Base-by-base conservation (phyloP, 2,888 invertebrate species). In the Nemurella pictetii region DNA sequence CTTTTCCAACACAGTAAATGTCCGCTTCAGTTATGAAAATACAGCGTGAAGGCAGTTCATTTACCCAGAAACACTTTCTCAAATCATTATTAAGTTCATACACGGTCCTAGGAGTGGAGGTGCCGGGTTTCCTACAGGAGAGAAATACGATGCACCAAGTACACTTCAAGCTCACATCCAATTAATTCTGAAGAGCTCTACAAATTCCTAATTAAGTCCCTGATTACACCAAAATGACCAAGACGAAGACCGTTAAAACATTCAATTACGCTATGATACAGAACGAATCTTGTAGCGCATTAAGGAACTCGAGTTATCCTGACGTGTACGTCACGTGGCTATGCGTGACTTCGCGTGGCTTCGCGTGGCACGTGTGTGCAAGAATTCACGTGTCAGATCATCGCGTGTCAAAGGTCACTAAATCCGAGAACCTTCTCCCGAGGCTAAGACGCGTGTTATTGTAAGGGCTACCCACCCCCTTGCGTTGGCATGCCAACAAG, bases 321-420 rank as follows among this genome's bases (percentile, higher is more conserved):
- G 20, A 55, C 12, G 12, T 3, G 12, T 0, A 25, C 12, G 30
- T 78, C 78, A 78, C 78, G 78, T 78, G 78, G 30, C 55, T 7
- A 36, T 15, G 7, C 9, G 5, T 28, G 77, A 73, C 32, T 7
- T 75, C 0, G 27, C 75, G 75, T 75, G 75, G 28, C 75, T n/a
- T 27, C 75, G 1, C 75, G 27, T 27, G 27, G 78, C 30, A 78
- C 28, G 78, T 30, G 30, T 30, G 29, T 12, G 75, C 75, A 27
- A 28, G 78, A n/a, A 78, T 27, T 30, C 30, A 28, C 78, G 78
- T 78, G 78, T 78, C 30, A 28, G 78, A 27, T 28, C 4, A n/a
- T 78, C 5, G 78, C 78, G 30, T 78, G 78, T 78, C 78, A 78
- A 29, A 78, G 78, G 78, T 78, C 78, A 78, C 78, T 78, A 27